Percentiles rank a stretch among this genome's conserved stretches.
Conservation (phyloP, 2,888 invertebrate genomes). For the Micropterix aruncella region DNA sequence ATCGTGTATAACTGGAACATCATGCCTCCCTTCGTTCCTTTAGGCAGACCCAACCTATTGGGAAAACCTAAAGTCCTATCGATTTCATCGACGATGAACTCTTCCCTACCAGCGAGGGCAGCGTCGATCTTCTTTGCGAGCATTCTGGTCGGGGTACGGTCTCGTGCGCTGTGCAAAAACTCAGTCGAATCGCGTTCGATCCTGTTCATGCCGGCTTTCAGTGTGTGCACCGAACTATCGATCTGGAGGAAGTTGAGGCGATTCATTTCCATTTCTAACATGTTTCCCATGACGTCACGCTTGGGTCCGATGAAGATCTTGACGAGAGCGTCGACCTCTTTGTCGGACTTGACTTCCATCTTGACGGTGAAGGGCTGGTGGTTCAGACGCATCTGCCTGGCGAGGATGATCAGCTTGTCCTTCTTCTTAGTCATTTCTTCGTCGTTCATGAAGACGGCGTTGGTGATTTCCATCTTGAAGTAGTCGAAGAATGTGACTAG, state of each 20-base stretch:
- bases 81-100: conserved; percentile 26
- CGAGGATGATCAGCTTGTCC: conserved; percentile 32
- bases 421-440: conserved; percentile 21
- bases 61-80: conserved; percentile 47
- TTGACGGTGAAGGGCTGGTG: conserved; percentile 51
- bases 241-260: conserved; percentile 45
- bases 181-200: conserved; percentile 51
- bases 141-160: conserved; percentile 44
- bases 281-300: conserved; percentile 41
- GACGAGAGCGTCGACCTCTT: conserved; percentile 39
- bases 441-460: conserved; percentile 25
- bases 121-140: conserved; percentile 43
- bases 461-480: conserved; percentile 46
- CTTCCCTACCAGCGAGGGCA: conserved; percentile 29
- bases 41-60: conserved; percentile 54
- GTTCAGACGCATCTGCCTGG: conserved; percentile 55
- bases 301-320: conserved; percentile 58
- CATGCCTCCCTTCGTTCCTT: conserved; percentile 52
- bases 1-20: conserved; percentile 50
- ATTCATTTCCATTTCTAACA: conserved; percentile 37
- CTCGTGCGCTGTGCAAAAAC: conserved; percentile 44
- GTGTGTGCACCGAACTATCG: conserved; percentile 42
- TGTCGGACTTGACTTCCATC: conserved; percentile 43
- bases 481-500: conserved; percentile 52
- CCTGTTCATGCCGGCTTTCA: conserved; percentile 47